A percentile compares a stretch with the other conserved stretches of the same genome.
Conservation (phyloP, 2,888 invertebrate species). For the Drosophila bunnanda region DNA sequence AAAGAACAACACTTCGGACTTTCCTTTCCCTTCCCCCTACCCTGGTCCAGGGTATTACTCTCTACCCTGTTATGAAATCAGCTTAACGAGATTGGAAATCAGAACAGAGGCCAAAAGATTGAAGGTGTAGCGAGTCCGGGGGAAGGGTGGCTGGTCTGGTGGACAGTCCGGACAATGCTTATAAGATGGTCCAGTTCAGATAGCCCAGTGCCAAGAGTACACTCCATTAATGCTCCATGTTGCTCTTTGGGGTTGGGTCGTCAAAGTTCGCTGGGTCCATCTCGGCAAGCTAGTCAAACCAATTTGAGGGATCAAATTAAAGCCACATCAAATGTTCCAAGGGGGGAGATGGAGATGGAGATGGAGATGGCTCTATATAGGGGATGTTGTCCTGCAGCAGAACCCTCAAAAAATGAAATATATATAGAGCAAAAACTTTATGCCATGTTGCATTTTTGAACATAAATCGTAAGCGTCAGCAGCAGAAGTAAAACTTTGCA, state of each 20-base stretch:
- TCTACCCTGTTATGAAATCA: constrained; percentile 73
- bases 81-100: constrained; percentile 78
- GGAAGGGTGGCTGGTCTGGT: constrained; percentile 2
- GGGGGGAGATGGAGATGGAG: background rate
- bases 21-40: background rate
- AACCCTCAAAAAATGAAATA: constrained; percentile 5
- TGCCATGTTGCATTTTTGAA: constrained; percentile 67
- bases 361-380: constrained; percentile 1
- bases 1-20: constrained; percentile 7
- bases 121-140: constrained; percentile 12
- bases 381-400: constrained; percentile 2
- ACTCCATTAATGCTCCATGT: constrained; percentile 47
- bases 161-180: constrained; percentile 43
- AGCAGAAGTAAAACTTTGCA: constrained; percentile 53
- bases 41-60: constrained; percentile 34
- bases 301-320: constrained; percentile 76
- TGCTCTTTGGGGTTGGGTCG: constrained; percentile 40
- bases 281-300: constrained; percentile 67
- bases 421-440: constrained; percentile 47
- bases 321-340: constrained; percentile 58
- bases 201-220: constrained; percentile 34
- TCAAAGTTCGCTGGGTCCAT: constrained; percentile 49
- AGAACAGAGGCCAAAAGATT: constrained; percentile 51
- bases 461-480: constrained; percentile 72
- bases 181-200: constrained; percentile 44